phyloP scores from a whole-genome alignment of 2,113 vertebrate species.

The Corapipo altera region DNA sequence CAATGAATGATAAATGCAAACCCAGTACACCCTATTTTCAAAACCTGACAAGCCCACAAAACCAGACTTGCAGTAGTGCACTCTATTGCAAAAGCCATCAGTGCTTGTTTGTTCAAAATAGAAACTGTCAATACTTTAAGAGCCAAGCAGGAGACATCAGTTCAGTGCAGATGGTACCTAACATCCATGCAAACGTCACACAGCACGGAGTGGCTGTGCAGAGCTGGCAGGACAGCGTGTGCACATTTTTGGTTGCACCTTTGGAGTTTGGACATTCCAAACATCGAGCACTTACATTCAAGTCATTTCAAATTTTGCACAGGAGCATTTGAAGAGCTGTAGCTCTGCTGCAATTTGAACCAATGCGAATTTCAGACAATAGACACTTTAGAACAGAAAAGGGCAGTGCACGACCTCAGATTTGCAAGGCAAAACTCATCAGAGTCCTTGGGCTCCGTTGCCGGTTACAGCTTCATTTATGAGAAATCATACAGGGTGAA shows the following conservation, averaged over 20 bases:
- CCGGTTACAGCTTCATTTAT: slow-evolving; percentile 49
- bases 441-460: not conserved
- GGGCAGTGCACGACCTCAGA: not conserved
- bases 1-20: not conserved
- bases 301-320: not conserved
- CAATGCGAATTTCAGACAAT: not conserved
- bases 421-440: slow-evolving; percentile 10
- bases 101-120: not conserved
- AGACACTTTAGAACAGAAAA: not conserved
- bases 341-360: not conserved
- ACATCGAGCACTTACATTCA: not conserved
- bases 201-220: not conserved
- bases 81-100: not conserved
- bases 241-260: not conserved
- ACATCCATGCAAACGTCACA: not conserved
- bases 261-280: not conserved
- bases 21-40: not conserved
- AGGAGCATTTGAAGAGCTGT: not conserved
- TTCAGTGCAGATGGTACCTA: not conserved
- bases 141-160: not conserved
- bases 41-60: not conserved
- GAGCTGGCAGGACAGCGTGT: not conserved
- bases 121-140: not conserved
- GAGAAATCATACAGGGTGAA: slow-evolving; percentile 19
- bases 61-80: not conserved